phyloP scores from a whole-genome alignment of 2,888 invertebrate species.

The Andrena bucephala region DNA sequence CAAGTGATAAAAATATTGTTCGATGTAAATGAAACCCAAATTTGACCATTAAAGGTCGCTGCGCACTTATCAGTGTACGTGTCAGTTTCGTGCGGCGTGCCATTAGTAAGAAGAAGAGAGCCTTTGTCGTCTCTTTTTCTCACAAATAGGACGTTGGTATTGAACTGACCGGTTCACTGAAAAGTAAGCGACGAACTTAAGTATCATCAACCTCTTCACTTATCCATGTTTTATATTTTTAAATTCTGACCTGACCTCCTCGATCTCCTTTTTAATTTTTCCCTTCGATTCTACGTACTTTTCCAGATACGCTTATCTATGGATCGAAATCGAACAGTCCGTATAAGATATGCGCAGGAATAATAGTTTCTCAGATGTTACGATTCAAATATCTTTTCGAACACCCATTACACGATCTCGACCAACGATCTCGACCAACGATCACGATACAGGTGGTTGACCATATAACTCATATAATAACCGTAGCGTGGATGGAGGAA shows the following conservation, averaged over 20 bases:
- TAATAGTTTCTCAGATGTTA: background rate
- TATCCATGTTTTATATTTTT: background rate
- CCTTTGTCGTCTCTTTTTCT: too few species aligned
- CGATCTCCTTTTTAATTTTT: background rate
- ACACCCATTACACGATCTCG: background rate
- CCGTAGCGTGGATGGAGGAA: background rate
- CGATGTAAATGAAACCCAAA: too few species aligned
- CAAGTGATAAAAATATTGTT: too few species aligned
- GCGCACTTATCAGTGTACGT: too few species aligned
- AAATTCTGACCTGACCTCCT: background rate
- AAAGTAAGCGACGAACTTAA: background rate
- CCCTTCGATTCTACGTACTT: background rate
- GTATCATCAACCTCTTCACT: background rate
- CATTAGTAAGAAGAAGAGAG: too few species aligned
- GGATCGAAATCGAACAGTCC: background rate
- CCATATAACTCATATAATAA: slow-evolving; percentile 20
- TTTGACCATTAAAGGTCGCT: too few species aligned
- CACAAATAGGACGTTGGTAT: too few species aligned
- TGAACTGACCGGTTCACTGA: background rate
- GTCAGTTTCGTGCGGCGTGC: too few species aligned
- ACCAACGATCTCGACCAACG: background rate
- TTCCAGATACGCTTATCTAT: background rate
- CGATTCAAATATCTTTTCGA: background rate
- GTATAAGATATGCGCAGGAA: too few species aligned
- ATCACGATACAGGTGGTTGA: slow-evolving; percentile 2